Conservation (phyloP, 2,888 invertebrate species). For the Pyrocoelia pectoralis region DNA sequence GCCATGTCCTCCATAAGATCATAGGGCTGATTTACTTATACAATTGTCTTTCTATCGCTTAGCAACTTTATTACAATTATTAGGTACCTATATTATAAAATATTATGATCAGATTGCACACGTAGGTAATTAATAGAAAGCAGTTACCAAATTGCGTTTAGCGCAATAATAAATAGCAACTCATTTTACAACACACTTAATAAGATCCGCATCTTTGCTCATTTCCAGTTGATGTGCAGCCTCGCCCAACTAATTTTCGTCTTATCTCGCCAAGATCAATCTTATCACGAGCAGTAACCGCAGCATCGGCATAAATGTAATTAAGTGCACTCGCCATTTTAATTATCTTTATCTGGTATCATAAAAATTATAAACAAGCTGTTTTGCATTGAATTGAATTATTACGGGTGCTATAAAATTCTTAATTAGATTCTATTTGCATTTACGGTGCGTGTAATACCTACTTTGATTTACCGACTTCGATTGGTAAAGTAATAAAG, state of each 20-base stretch:
- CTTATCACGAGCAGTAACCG: conserved; percentile 45
- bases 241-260: conserved; percentile 53
- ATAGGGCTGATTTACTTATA: too few species aligned
- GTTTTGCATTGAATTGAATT: conserved; percentile 42
- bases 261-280: conserved; percentile 56
- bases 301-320: conserved; percentile 46
- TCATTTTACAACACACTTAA: background rate
- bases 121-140: too few species aligned
- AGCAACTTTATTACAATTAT: too few species aligned
- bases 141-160: too few species aligned
- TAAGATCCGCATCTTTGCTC: background rate
- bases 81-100: too few species aligned
- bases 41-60: too few species aligned
- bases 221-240: conserved; percentile 50
- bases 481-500: background rate
- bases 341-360: conserved; percentile 58
- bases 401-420: conserved; percentile 38
- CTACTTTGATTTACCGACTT: conserved; percentile 11
- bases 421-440: conserved; percentile 45
- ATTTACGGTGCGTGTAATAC: background rate
- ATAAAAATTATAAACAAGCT: conserved; percentile 57
- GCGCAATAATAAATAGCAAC: too few species aligned
- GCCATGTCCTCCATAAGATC: too few species aligned
- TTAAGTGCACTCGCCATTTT: conserved; percentile 58
- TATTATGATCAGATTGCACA: too few species aligned